These are phyloP conservation scores for Caracal caracal DNA, from an alignment of 2,113 vertebrate genomes.

Conservation along the genomic window DNA sequence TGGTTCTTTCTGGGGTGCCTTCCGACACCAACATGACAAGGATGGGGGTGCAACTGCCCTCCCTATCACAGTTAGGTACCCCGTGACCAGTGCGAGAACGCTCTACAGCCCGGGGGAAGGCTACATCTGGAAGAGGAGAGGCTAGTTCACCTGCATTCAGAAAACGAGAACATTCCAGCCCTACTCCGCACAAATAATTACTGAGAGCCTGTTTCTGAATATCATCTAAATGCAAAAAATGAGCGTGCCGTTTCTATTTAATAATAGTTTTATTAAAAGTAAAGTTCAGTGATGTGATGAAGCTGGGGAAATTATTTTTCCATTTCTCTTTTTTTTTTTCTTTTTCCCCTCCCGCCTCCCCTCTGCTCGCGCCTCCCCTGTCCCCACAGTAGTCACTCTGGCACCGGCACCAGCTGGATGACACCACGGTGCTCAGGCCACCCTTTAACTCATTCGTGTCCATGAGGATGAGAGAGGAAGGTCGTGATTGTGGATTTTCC, in stretches of 20 bases:
- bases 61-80: not conserved
- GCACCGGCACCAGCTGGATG: not conserved
- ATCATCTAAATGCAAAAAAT: slow-evolving; percentile 64
- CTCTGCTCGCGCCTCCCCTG: not conserved
- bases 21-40: not conserved
- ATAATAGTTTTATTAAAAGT: slow-evolving; percentile 76
- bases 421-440: not conserved
- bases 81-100: not conserved
- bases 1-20: not conserved
- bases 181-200: slow-evolving; percentile 53
- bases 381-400: not conserved
- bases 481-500: not conserved
- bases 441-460: not conserved
- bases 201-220: slow-evolving; percentile 53
- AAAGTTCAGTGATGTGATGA: slow-evolving; percentile 68
- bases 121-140: not conserved
- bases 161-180: not conserved
- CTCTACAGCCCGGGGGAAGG: not conserved
- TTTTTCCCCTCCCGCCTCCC: not conserved
- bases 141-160: not conserved
- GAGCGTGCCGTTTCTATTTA: slow-evolving; percentile 63
- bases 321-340: not conserved
- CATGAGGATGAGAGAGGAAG: not conserved
- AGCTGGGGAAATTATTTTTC: slow-evolving; percentile 23
- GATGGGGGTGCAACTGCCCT: not conserved